Evolutionary conservation across 2,113 vertebrate species (phyloP).

Genomic region (Burhinus bistriatus): DNA sequence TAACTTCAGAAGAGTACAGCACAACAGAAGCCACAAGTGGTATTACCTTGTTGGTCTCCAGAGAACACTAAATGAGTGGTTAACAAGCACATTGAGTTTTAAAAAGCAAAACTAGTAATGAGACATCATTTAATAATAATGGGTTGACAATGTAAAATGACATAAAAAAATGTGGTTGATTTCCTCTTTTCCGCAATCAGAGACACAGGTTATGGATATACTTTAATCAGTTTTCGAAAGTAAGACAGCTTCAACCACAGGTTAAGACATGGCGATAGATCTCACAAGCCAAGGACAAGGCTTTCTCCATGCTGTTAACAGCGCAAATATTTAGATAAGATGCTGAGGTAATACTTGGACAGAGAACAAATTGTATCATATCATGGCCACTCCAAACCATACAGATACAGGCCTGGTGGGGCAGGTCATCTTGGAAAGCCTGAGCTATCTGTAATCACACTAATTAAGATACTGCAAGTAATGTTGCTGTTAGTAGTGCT

Average conservation of each 20-base stretch:
- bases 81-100: constrained; percentile 18
- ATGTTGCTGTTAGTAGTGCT: not conserved
- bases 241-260: not conserved
- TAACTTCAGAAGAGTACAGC: not conserved
- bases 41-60: not conserved
- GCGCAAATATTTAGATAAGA: not conserved
- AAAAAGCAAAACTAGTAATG: constrained; percentile 11
- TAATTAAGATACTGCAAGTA: not conserved
- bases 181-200: not conserved
- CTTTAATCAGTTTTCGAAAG: not conserved
- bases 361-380: not conserved
- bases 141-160: not conserved
- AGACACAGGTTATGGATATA: not conserved
- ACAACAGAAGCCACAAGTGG: not conserved
- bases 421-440: not conserved
- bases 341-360: not conserved
- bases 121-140: constrained; percentile 39
- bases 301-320: not conserved
- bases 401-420: not conserved
- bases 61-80: not conserved
- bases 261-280: not conserved
- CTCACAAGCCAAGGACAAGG: not conserved
- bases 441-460: not conserved
- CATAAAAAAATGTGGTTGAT: not conserved
- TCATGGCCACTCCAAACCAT: not conserved